Evolutionary conservation across 1,140 invertebrate species (phyloP), one percentile per base, ranked within the genome.

Genomic region (Euwallacea similis): DNA sequence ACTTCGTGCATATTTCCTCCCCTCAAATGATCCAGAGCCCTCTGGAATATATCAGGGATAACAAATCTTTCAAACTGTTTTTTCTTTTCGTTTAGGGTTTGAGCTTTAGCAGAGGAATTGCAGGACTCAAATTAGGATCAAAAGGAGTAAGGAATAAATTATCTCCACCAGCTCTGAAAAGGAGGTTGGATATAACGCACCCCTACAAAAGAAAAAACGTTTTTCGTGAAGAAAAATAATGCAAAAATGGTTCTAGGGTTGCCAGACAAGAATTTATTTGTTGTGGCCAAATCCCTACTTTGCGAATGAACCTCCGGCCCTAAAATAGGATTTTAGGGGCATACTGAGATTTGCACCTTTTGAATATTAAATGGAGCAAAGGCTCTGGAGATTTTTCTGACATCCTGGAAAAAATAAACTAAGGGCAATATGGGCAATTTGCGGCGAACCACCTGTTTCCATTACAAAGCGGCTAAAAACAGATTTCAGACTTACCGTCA

Each of bases 1-100:
- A 74, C 53, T 74, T 74, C 63, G 64, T 44, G 43, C 58, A 62
- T 74, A 60, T 69, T 50, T 69, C 44, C 42, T 46, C 46, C 61
- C 7, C 61, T 13, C 61, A 64, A 64, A 65, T 65, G 33, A 10
- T 56, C 2, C 46, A 50, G 46, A 50, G 46, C 46, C 46, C 46
- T 50, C 46, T 33, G 46, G 46, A 50, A 50, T 50, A 50, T 50
- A 50, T 50, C 13, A 50, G 46, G 13, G 46, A 50, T 13, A 50
- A 50, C 46, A 50, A 50, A 50, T 50, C 46, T 50, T 50, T 50
- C 13, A 50, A 50, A 50, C 46, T 13, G 46, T 13, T 58, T 8
- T 16, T 58, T 58, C 33, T 13, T 53, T n/a, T 53, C 9, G 50
- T n/a, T 53, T 53, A 13, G n/a, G 9, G 7, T 53, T n/a, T 53